A percentile compares a stretch with the other conserved stretches of the same genome.
phyloP scores from a whole-genome alignment of 2,888 invertebrate species.

The Penaeus monodon region DNA sequence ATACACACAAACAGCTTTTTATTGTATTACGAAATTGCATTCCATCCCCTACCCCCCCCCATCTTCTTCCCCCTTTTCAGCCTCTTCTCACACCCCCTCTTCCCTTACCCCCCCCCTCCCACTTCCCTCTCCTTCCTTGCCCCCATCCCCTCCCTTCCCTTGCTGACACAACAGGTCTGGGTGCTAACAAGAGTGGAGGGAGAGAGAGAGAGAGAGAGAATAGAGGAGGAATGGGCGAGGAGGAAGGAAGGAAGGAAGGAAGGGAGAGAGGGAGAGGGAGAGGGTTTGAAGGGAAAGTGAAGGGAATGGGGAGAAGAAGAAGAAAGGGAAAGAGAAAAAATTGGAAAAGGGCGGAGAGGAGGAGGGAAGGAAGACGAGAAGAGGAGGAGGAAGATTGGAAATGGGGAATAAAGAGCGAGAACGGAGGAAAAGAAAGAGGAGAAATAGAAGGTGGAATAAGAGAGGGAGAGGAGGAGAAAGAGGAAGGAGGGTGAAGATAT shows the following conservation, averaged over 20 bases:
- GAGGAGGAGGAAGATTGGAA: neutral
- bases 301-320: neutral
- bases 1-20: too few relatives aligned
- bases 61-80: neutral
- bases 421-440: too few relatives aligned
- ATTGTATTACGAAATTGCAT: too few relatives aligned
- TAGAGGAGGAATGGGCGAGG: too few relatives aligned
- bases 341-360: neutral
- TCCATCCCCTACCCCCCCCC: too few relatives aligned
- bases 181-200: neutral
- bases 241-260: neutral
- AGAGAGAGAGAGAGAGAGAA: neutral
- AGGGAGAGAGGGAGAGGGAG: neutral
- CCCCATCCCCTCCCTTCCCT: neutral
- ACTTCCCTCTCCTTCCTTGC: neutral
- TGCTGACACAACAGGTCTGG: neutral
- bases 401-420: neutral
- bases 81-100: neutral
- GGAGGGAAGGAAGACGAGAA: neutral
- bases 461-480: neutral
- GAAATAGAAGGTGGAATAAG: neutral
- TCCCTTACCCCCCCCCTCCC: neutral
- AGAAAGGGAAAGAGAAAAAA: neutral
- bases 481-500: neutral
- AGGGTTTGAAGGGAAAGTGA: neutral